phyloP scores from a whole-genome alignment of 2,797 vertebrate species.

The Odontamblyopus rebecca region DNA sequence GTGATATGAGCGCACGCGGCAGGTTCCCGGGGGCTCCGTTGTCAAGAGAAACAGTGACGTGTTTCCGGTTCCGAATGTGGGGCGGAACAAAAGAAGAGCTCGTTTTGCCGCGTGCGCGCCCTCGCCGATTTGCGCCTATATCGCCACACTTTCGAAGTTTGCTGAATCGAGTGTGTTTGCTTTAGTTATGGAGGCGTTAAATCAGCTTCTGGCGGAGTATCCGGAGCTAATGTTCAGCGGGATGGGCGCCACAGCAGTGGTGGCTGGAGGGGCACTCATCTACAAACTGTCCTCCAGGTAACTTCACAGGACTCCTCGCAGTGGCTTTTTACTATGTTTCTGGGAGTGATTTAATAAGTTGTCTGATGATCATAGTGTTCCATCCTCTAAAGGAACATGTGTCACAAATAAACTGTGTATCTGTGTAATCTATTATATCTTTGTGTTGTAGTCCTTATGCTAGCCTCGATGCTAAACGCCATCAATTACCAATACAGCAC shows the following conservation, averaged over 20 bases:
- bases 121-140: slow-evolving; percentile 15
- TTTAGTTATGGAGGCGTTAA: slow-evolving; percentile 79
- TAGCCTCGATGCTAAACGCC: neutral
- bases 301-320: slow-evolving; percentile 27
- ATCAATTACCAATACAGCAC: neutral
- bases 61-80: slow-evolving; percentile 61
- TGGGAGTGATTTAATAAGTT: neutral
- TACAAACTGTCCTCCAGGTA: slow-evolving; percentile 87
- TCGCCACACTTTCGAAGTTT: neutral
- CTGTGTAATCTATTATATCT: neutral
- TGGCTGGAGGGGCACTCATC: slow-evolving; percentile 83
- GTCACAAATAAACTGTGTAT: neutral
- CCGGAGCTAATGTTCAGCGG: slow-evolving; percentile 82
- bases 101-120: slow-evolving; percentile 47
- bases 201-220: slow-evolving; percentile 74
- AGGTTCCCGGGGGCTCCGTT: neutral
- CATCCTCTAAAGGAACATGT: neutral
- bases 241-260: slow-evolving; percentile 81
- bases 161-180: neutral
- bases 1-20: fast-evolving
- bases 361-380: neutral
- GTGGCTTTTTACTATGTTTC: neutral
- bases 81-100: slow-evolving; percentile 45
- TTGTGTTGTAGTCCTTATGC: no score
- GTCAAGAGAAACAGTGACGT: neutral